Evolutionary conservation across 2,797 vertebrate species (phyloP), one percentile per base, ranked within the genome.

Genomic region (Monodelphis domestica): DNA sequence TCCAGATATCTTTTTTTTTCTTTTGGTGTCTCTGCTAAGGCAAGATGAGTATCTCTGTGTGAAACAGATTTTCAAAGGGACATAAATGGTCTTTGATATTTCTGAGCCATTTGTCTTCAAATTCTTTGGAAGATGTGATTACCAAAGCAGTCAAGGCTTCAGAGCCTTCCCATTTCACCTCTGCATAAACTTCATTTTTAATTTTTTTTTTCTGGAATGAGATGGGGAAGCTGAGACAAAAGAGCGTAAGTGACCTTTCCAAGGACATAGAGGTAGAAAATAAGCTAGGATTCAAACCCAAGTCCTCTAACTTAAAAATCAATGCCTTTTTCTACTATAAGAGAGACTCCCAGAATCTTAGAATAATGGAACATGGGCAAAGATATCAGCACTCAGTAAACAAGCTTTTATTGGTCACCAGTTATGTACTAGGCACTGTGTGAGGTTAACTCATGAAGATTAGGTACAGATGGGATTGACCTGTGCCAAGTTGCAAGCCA

Each of bases 61-160:
- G 94, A 92, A 95, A 91, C 0, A 89, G 63, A 51, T 63, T 88
- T 45, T 94, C 96, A 14, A 87, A 96, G 52, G 88, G 56, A 50
- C 87, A 91, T 87, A 98, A 89, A 52, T 54, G 87, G 78, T 97
- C 96, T 93, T 90, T 95, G 54, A 98, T 97, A 94, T 95, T 97
- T 89, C 98, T 95, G 90, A 99, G 99, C 99, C 99, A 99, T 89
- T 98, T 98, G 54, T 98, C 98, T 96, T 98, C 98, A 98, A 99
- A 99, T 95, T 98, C 99, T 92, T 98, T 91, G 17, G 98, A 59
- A 88, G 98, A 98, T 1, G 94, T 55, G 11, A 96, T 96, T 95
- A 98, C 90, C 94, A 97, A 0, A 54, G 97, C 54, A 3, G 97
- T 55, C 92, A 99, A 95, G 4, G 94, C 98, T 59, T 96, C 95